These are phyloP conservation scores for Fukomys damarensis DNA, from an alignment of 2,113 vertebrate species.

Conservation along the genomic window DNA sequence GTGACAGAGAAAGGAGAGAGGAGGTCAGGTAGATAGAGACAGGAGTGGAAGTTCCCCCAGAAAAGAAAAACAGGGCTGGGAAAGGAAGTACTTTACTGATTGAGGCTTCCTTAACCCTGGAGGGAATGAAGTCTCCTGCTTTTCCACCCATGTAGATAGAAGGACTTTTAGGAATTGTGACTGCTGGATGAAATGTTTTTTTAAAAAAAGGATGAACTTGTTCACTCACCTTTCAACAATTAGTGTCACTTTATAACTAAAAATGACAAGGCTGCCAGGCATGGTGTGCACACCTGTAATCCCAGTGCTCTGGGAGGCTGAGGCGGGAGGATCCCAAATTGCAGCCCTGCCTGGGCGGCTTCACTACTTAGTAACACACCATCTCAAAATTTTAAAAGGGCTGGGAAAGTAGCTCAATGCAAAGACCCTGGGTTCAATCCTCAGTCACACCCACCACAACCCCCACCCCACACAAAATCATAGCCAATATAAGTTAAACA, in stretches of 20 bases:
- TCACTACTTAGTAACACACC: background rate
- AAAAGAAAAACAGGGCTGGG: background rate
- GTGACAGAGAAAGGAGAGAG: background rate
- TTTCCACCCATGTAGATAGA: background rate
- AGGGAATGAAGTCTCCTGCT: background rate
- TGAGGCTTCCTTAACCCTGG: background rate
- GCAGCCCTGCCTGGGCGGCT: background rate
- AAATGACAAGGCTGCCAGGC: background rate
- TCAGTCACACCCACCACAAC: no score
- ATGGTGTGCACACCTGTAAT: background rate
- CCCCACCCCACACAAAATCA: no score
- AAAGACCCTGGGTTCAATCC: background rate
- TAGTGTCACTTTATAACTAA: background rate
- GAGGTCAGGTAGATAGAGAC: background rate
- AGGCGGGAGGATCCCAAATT: background rate
- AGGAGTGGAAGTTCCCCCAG: background rate
- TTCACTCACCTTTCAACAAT: background rate
- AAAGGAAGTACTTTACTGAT: background rate
- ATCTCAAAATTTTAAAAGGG: background rate
- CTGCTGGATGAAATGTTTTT: background rate
- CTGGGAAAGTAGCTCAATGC: background rate
- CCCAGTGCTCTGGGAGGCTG: background rate
- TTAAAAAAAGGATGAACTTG: background rate
- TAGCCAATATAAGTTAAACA: background rate
- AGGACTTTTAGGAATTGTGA: background rate